A percentile compares a stretch with the other conserved stretches of the same genome.
phyloP scores from a whole-genome alignment of 2,888 invertebrate species.

The Monoplex corrugatus region DNA sequence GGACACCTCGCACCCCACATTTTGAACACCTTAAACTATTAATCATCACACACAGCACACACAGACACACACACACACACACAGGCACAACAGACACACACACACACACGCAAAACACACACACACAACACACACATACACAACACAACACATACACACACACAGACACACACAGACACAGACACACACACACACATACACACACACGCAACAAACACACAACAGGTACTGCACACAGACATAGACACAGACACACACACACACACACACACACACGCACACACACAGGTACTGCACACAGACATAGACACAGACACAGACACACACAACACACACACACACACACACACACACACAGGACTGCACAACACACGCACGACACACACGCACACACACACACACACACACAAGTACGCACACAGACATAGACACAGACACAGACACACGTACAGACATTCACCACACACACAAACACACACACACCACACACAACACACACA shows the following conservation, averaged over 20 bases:
- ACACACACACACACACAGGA: too few relatives aligned
- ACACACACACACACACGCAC: too few relatives aligned
- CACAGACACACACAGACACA: neutral
- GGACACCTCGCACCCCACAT: neutral
- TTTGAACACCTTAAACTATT: neutral
- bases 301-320: neutral
- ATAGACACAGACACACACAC: conserved; percentile 12
- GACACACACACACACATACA: neutral
- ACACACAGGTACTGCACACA: neutral
- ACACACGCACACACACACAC: neutral
- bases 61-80: conserved; percentile 28
- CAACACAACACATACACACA: too few relatives aligned
- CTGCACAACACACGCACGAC: neutral
- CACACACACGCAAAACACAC: too few relatives aligned
- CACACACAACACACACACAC: too few relatives aligned
- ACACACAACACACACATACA: too few relatives aligned
- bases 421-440: neutral
- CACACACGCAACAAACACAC: conserved; percentile 17
- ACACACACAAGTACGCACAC: neutral
- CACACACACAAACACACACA: neutral
- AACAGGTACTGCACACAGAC: neutral
- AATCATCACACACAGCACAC: neutral
- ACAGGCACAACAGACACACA: too few relatives aligned
- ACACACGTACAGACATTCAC: neutral
- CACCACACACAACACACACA: neutral